These are phyloP conservation scores for Chlamydotis undulata DNA, from an alignment of 2,113 vertebrate genomes.

Conservation along the genomic window DNA sequence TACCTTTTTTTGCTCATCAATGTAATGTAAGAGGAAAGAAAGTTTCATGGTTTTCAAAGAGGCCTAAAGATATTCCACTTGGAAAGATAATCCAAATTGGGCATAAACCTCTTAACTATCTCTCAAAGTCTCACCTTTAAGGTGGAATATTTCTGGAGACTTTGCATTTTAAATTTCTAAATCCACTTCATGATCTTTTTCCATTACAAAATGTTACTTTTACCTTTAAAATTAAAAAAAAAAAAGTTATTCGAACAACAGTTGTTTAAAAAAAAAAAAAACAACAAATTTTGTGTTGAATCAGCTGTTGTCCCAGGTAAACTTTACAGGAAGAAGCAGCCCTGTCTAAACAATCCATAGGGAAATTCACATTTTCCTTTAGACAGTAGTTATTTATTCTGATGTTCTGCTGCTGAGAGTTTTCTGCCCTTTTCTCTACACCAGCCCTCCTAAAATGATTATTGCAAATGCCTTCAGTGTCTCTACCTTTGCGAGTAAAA, in stretches of 20 bases:
- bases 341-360: not conserved
- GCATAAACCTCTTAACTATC: not conserved
- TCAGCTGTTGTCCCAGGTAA: not conserved
- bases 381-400: not conserved
- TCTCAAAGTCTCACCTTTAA: not conserved
- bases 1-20: not conserved
- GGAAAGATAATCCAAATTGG: not conserved
- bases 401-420: not conserved
- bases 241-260: accelerated
- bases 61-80: not conserved
- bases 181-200: not conserved
- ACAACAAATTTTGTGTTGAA: not conserved
- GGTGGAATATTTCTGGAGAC: not conserved
- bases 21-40: not conserved
- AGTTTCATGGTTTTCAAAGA: not conserved
- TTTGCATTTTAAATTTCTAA: not conserved
- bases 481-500: not conserved
- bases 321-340: not conserved
- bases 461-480: not conserved
- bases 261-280: not conserved
- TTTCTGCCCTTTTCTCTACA: not conserved
- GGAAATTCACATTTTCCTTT: not conserved
- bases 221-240: not conserved
- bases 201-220: not conserved
- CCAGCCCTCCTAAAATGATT: not conserved